Conservation (phyloP, 2,888 invertebrate genomes). For the Andrena praecox region DNA sequence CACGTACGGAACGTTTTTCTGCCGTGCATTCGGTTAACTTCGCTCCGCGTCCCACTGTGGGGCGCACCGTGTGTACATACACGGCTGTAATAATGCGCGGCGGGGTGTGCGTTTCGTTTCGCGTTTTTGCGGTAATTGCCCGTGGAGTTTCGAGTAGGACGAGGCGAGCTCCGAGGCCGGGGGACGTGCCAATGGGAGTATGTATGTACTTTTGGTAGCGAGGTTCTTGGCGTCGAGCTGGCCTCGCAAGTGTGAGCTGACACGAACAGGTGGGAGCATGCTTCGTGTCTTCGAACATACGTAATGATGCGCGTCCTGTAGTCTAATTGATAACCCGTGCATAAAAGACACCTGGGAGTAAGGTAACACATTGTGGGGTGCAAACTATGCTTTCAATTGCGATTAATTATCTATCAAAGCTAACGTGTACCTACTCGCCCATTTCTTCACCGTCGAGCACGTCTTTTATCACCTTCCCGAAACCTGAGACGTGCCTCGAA, state of each 20-base stretch:
- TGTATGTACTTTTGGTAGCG: neutral
- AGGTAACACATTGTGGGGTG: too few species aligned
- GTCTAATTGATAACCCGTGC: too few species aligned
- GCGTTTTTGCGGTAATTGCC: slow-evolving; percentile 28
- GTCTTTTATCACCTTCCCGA: neutral
- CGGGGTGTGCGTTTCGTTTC: slow-evolving; percentile 8
- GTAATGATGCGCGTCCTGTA: too few species aligned
- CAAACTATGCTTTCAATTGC: too few species aligned
- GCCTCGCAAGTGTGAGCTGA: too few species aligned
- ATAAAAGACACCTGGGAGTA: too few species aligned
- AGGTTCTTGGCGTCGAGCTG: neutral
- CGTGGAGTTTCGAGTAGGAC: neutral
- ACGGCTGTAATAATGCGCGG: slow-evolving; percentile 3
- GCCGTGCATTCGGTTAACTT: slow-evolving; percentile 17
- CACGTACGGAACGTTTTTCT: slow-evolving; percentile 35
- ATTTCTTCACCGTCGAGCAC: neutral
- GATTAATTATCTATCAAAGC: too few species aligned
- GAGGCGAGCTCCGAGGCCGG: neutral
- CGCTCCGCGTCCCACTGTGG: slow-evolving; percentile 6
- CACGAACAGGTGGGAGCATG: too few species aligned
- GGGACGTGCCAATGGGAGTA: neutral
- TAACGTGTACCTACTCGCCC: neutral
- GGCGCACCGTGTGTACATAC: neutral
- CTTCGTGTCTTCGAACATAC: too few species aligned
- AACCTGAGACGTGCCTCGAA: neutral